These are phyloP conservation scores for Chirona hameri DNA, from an alignment of 2,888 invertebrate genomes.

Conservation along the genomic window DNA sequence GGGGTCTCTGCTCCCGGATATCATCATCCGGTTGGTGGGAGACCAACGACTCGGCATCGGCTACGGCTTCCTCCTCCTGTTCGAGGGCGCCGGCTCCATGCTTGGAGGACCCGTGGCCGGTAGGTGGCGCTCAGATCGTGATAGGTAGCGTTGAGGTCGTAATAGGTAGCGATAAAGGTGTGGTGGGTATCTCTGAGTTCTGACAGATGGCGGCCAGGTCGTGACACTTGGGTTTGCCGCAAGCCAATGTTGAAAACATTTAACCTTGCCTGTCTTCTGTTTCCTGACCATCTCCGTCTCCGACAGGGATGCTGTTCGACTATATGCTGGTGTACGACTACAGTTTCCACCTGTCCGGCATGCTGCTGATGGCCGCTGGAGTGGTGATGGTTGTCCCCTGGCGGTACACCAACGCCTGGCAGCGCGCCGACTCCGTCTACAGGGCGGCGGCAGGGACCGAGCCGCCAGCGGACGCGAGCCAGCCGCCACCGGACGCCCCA, in stretches of 20 bases:
- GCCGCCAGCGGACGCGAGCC: not conserved
- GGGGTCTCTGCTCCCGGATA: conserved; percentile 1
- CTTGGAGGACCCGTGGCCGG: conserved; percentile 8
- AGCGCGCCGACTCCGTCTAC: not conserved
- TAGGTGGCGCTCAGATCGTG: not conserved
- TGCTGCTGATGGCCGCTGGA: not conserved
- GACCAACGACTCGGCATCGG: not conserved
- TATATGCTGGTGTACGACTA: conserved; percentile 25
- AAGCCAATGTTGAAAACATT: too few species aligned
- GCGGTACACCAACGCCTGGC: not conserved
- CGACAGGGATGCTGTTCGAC: conserved; percentile 12
- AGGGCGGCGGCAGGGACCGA: not conserved
- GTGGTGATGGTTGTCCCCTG: conserved; percentile 22
- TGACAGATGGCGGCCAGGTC: too few species aligned
- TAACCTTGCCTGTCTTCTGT: too few species aligned
- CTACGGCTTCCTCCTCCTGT: conserved; percentile 5
- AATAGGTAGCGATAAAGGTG: too few species aligned
- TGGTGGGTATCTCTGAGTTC: too few species aligned
- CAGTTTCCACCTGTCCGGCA: conserved; percentile 12
- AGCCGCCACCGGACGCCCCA: not conserved
- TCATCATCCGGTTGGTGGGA: conserved; percentile 23
- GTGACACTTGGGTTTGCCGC: too few species aligned
- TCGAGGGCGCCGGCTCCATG: conserved; percentile 26
- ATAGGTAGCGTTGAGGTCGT: too few species aligned
- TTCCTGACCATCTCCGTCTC: not conserved